A percentile compares a stretch with the other conserved stretches of the same genome.
These are phyloP conservation scores for Elephantulus edwardii DNA, from an alignment of 2,113 vertebrate species.

Conservation along the genomic window DNA sequence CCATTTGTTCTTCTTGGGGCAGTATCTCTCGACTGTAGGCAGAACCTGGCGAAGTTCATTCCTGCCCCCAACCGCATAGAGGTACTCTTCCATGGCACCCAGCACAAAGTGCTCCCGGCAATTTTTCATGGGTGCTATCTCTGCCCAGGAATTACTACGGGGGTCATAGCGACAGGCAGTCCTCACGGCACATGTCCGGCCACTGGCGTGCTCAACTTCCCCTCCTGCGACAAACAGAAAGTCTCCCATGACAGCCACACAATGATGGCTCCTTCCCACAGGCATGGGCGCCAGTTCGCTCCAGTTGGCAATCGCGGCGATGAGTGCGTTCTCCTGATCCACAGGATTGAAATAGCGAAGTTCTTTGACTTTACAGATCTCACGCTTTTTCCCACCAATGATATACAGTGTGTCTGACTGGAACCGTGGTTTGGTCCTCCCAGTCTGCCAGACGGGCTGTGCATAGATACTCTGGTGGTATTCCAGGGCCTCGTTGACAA, in stretches of 20 bases:
- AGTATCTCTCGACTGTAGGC: constrained; percentile 96
- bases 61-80: constrained; percentile 94
- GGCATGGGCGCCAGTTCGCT: constrained; percentile 94
- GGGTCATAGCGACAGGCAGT: constrained; percentile 95
- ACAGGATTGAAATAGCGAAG: constrained; percentile 95
- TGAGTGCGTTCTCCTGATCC: constrained; percentile 90
- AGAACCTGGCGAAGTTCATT: constrained; percentile 96
- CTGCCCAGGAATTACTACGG: constrained; percentile 93
- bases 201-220: constrained; percentile 92
- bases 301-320: constrained; percentile 94
- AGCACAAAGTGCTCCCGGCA: constrained; percentile 97
- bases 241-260: constrained; percentile 96
- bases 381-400: constrained; percentile 92
- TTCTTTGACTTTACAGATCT: constrained; percentile 93
- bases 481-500: constrained; percentile 94
- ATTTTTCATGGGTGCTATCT: constrained; percentile 97
- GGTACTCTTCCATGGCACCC: constrained; percentile 91
- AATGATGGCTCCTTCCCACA: constrained; percentile 95
- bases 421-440: constrained; percentile 92
- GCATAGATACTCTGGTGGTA: constrained; percentile 93
- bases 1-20: constrained; percentile 98
- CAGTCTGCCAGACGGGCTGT: constrained; percentile 94
- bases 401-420: constrained; percentile 96
- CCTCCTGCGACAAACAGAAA: constrained; percentile 97
- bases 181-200: constrained; percentile 93